phyloP scores from a whole-genome alignment of 2,797 vertebrate species.

The Rhadinocentrus ornatus region DNA sequence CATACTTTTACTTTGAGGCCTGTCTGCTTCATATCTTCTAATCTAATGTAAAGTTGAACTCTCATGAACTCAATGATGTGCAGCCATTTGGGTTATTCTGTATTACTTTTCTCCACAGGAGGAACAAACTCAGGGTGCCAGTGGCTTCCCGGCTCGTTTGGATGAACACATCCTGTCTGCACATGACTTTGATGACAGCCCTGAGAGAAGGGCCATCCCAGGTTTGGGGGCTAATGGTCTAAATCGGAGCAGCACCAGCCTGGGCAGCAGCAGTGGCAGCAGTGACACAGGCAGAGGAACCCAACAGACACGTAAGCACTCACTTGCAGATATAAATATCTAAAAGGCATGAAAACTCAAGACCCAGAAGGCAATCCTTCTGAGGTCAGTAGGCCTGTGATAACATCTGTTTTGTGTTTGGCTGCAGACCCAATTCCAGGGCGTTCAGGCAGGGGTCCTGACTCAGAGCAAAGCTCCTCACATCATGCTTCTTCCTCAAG shows the following conservation, averaged over 20 bases:
- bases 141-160: conserved; percentile 87
- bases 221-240: conserved; percentile 88
- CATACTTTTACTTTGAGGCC: background rate
- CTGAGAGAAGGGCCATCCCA: conserved; percentile 74
- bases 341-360: background rate
- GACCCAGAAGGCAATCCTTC: background rate
- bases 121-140: conserved; percentile 79
- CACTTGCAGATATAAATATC: background rate
- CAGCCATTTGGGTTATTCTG: accelerated
- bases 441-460: conserved; percentile 82
- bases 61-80: background rate
- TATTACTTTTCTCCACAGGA: conserved; percentile 79
- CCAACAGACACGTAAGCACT: conserved; percentile 81
- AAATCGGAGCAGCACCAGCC: conserved; percentile 91
- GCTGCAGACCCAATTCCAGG: conserved; percentile 78
- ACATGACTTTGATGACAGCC: conserved; percentile 76
- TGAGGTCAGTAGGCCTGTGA: background rate
- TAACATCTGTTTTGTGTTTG: background rate
- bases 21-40: background rate
- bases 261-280: conserved; percentile 93
- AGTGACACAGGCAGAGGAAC: conserved; percentile 88
- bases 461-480: conserved; percentile 91
- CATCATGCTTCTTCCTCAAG: conserved; percentile 95
- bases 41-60: background rate
- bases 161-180: conserved; percentile 85